Conservation (phyloP, 2,888 invertebrate genomes). For the Agriopis marginaria region DNA sequence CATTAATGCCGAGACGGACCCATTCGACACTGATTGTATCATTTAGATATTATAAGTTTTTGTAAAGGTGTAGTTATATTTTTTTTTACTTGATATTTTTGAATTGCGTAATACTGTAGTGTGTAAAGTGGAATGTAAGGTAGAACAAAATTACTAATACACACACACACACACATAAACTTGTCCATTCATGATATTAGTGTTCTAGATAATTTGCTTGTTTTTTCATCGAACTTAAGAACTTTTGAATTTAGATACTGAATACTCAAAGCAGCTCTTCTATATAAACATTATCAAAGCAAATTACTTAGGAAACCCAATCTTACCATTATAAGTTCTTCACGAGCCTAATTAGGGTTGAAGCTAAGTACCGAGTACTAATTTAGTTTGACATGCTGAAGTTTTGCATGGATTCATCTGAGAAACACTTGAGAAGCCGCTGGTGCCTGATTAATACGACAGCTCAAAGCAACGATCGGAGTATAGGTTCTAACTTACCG, state of each 20-base stretch:
- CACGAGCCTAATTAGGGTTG: conserved; percentile 25
- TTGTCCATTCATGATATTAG: too few species aligned
- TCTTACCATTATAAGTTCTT: conserved; percentile 16
- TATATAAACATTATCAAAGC: not conserved
- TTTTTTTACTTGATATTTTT: too few species aligned
- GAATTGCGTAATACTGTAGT: too few species aligned
- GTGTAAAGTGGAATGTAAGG: too few species aligned
- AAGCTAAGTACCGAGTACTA: conserved; percentile 9
- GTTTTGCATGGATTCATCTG: conserved; percentile 14
- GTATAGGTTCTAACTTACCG: not conserved
- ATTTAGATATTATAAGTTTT: too few species aligned
- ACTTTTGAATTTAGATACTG: not conserved
- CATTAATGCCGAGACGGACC: too few species aligned
- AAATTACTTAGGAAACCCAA: conserved; percentile 1
- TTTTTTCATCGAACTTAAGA: not conserved
- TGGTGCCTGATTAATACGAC: conserved; percentile 21
- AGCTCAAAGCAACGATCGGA: not conserved
- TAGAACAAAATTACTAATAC: too few species aligned
- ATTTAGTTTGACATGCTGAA: conserved; percentile 16
- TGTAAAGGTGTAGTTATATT: too few species aligned
- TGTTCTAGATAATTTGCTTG: too few species aligned
- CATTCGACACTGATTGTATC: too few species aligned
- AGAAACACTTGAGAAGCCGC: conserved; percentile 20
- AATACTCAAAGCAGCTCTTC: not conserved
- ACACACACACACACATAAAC: too few species aligned